Evolutionary conservation across 1,140 invertebrate genomes (phyloP).

Genomic region (Drosophila takahashii): DNA sequence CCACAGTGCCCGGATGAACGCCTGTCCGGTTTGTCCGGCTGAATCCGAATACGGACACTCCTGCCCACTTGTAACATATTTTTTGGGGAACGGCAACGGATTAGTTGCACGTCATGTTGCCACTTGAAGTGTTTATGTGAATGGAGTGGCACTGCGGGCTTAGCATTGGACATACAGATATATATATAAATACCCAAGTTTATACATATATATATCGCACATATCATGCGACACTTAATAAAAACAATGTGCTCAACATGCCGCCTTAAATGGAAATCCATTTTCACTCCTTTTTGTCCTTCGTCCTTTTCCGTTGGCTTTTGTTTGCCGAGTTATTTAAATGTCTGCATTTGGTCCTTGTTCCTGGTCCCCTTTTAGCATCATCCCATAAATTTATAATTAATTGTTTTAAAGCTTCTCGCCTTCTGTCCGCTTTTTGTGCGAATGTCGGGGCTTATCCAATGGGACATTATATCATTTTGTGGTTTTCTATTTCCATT

Average conservation of each 20-base stretch:
- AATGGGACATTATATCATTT: slow-evolving; percentile 63
- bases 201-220: slow-evolving; percentile 52
- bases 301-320: slow-evolving; percentile 32
- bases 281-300: slow-evolving; percentile 74
- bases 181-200: slow-evolving; percentile 7
- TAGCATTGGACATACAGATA: slow-evolving; percentile 9
- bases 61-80: slow-evolving; percentile 82
- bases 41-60: slow-evolving; percentile 19
- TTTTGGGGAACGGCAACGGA: slow-evolving; percentile 73
- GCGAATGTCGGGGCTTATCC: slow-evolving; percentile 17
- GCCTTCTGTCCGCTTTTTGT: slow-evolving; percentile 39
- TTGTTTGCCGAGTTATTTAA: slow-evolving; percentile 73
- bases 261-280: slow-evolving; percentile 84
- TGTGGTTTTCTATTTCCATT: slow-evolving; percentile 67
- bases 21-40: too few relatives aligned
- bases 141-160: slow-evolving; percentile 30
- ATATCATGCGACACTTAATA: slow-evolving; percentile 84
- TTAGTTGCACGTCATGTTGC: slow-evolving; percentile 84
- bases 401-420: slow-evolving; percentile 80
- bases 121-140: slow-evolving; percentile 84
- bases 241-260: slow-evolving; percentile 84
- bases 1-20: slow-evolving; percentile 3
- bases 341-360: slow-evolving; percentile 58
- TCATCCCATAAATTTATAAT: slow-evolving; percentile 79
- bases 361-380: slow-evolving; percentile 1